These are phyloP conservation scores for Sterrhoptilus dennistouni DNA, from an alignment of 2,113 vertebrate species.

Conservation along the genomic window DNA sequence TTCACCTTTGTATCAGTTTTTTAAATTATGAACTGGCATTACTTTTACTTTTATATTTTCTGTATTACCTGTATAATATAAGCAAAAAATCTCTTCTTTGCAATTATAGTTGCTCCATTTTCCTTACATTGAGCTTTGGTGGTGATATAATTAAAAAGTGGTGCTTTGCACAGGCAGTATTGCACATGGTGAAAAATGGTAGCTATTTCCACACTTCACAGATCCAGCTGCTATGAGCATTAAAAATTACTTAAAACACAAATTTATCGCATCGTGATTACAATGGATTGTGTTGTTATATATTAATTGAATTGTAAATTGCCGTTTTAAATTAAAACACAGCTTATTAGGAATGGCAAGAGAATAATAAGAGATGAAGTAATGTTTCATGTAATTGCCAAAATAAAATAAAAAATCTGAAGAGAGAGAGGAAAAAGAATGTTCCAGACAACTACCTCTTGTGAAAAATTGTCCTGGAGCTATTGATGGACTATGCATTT, in stretches of 20 bases:
- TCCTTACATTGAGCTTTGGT: constrained; percentile 7
- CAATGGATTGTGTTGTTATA: constrained; percentile 73
- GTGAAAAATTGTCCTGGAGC: background rate
- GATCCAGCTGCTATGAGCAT: constrained; percentile 73
- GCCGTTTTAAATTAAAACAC: constrained; percentile 77
- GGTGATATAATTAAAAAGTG: constrained; percentile 68
- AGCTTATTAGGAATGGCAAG: constrained; percentile 68
- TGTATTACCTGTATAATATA: background rate
- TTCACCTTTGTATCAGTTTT: background rate
- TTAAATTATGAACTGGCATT: background rate
- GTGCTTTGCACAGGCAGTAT: constrained; percentile 53
- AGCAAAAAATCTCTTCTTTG: constrained; percentile 2
- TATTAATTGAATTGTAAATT: constrained; percentile 77
- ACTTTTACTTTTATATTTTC: constrained; percentile 26
- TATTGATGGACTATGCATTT: background rate
- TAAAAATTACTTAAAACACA: constrained; percentile 80
- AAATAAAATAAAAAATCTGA: constrained; percentile 57
- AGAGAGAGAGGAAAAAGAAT: background rate
- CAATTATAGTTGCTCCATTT: constrained; percentile 30
- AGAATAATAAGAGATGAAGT: constrained; percentile 58
- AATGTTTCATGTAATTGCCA: constrained; percentile 67
- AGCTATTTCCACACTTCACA: constrained; percentile 79
- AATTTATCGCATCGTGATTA: constrained; percentile 72
- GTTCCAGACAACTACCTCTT: background rate
- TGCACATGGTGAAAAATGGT: constrained; percentile 74